Conservation (phyloP, 2,797 vertebrate species). For the Staurois parvus region DNA sequence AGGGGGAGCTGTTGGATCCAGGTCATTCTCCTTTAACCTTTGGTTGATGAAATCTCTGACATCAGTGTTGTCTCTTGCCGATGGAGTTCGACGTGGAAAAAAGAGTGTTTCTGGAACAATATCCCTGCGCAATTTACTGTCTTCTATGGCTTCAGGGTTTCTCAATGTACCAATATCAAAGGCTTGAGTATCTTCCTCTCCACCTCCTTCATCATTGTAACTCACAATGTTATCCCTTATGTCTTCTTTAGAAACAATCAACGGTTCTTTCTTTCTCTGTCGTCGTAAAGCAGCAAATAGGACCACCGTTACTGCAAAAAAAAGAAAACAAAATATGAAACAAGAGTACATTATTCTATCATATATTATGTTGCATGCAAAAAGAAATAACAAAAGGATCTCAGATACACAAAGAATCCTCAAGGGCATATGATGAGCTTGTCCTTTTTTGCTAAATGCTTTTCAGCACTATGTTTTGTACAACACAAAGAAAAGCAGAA, state of each 20-base stretch:
- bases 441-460: too few relatives aligned
- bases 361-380: not conserved
- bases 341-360: not conserved
- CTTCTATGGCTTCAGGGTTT: slow-evolving; percentile 92
- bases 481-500: too few relatives aligned
- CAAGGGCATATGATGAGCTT: too few relatives aligned
- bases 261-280: slow-evolving; percentile 92
- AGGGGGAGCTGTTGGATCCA: slow-evolving; percentile 88
- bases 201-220: slow-evolving; percentile 93
- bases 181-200: slow-evolving; percentile 95
- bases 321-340: slow-evolving; percentile 18
- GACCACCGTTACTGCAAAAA: slow-evolving; percentile 88
- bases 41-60: slow-evolving; percentile 96
- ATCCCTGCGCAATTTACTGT: slow-evolving; percentile 88
- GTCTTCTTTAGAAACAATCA: slow-evolving; percentile 96
- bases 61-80: slow-evolving; percentile 84
- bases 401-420: too few relatives aligned
- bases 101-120: slow-evolving; percentile 89
- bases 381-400: not conserved
- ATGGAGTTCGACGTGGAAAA: slow-evolving; percentile 80
- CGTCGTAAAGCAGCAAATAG: slow-evolving; percentile 89
- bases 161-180: slow-evolving; percentile 92
- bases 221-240: slow-evolving; percentile 95
- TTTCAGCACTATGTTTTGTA: too few relatives aligned
- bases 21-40: slow-evolving; percentile 91